Conservation (phyloP, 2,113 vertebrate species). For the Psophia crepitans region DNA sequence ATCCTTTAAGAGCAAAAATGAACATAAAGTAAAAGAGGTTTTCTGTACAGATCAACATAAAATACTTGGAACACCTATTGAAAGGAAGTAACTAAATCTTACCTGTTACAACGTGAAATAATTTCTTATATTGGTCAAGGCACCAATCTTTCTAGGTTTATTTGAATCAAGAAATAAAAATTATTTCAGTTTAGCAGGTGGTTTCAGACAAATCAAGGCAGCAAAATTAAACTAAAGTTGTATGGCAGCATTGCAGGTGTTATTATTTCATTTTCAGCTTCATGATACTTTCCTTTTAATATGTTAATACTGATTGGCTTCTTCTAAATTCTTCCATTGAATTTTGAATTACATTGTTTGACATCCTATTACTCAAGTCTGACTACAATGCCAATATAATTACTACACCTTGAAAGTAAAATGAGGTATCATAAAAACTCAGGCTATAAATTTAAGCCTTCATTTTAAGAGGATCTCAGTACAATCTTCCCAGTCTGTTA, state of each 20-base stretch:
- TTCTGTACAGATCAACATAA: background rate
- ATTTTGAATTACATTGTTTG: background rate
- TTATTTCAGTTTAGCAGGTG: background rate
- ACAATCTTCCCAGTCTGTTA: background rate
- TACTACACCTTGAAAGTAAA: background rate
- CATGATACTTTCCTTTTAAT: background rate
- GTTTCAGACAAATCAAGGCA: background rate
- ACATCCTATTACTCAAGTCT: background rate
- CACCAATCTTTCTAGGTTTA: background rate
- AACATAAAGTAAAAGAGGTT: background rate
- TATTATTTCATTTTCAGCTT: background rate
- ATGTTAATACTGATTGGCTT: background rate
- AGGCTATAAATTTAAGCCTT: background rate
- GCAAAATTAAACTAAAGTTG: background rate
- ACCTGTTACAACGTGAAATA: background rate
- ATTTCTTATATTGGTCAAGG: background rate
- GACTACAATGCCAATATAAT: background rate
- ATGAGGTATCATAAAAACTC: background rate
- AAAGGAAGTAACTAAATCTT: background rate
- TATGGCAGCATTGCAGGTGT: background rate
- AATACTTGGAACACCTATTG: background rate
- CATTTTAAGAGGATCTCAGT: background rate
- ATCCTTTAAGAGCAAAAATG: background rate
- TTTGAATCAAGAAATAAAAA: background rate
- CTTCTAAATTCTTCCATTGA: background rate